phyloP scores from a whole-genome alignment of 2,113 vertebrate species.

The Machaerirhynchus nigripectus region DNA sequence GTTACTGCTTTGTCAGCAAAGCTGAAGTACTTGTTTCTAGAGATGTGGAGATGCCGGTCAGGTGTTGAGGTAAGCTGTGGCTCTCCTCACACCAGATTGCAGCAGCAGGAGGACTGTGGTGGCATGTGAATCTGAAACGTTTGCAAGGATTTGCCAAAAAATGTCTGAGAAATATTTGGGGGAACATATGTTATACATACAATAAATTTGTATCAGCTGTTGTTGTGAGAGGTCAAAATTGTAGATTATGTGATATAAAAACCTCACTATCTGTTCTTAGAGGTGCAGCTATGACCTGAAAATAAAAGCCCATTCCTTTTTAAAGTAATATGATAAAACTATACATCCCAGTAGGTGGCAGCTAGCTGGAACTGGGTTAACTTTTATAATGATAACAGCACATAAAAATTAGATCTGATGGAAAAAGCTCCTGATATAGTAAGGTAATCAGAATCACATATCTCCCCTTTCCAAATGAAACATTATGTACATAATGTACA shows the following conservation, averaged over 20 bases:
- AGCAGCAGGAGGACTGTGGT: conserved; percentile 41
- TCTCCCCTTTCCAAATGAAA: conserved; percentile 21
- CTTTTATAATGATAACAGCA: conserved; percentile 64
- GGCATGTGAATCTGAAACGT: neutral
- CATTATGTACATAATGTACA: neutral
- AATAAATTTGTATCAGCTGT: neutral
- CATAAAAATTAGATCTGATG: conserved; percentile 60
- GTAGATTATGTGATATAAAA: neutral
- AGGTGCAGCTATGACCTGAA: neutral
- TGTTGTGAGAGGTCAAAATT: conserved; percentile 2
- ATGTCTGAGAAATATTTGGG: neutral
- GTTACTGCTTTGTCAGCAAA: conserved; percentile 57
- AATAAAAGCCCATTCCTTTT: conserved; percentile 45
- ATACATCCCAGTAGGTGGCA: conserved; percentile 72
- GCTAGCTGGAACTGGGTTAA: conserved; percentile 69
- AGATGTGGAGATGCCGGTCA: conserved; percentile 19
- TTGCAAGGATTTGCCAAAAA: neutral
- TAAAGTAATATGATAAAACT: conserved; percentile 46
- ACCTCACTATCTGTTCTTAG: neutral
- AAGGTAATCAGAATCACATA: conserved; percentile 55
- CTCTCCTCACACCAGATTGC: conserved; percentile 46
- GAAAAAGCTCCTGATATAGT: conserved; percentile 36
- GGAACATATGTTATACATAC: neutral
- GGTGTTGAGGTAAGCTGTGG: conserved; percentile 16
- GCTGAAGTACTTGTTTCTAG: neutral